These are phyloP conservation scores for Oligia fasciuncula DNA, from an alignment of 2,888 invertebrate genomes.

Conservation along the genomic window DNA sequence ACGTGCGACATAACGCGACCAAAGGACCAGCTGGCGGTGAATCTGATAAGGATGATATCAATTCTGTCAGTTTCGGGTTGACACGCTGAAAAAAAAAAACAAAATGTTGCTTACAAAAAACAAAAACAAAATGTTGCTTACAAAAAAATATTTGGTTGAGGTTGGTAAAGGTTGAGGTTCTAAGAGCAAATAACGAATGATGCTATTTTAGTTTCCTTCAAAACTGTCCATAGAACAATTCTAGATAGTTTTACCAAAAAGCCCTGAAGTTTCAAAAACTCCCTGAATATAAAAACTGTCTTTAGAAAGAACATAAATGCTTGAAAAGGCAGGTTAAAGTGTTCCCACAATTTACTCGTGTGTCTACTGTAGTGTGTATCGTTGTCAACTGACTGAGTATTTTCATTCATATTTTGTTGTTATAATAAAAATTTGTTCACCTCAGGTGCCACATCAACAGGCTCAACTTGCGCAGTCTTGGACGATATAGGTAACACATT, in stretches of 20 bases:
- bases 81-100: slow-evolving; percentile 72
- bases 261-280: too few species aligned
- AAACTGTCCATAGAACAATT: background rate
- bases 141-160: background rate
- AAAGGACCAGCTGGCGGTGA: slow-evolving; percentile 97
- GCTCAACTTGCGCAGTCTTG: slow-evolving; percentile 94
- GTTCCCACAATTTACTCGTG: background rate
- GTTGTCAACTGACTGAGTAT: background rate
- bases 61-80: slow-evolving; percentile 91
- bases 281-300: too few species aligned
- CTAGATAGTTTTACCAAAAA: background rate
- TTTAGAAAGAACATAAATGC: too few species aligned
- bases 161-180: background rate
- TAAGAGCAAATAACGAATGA: background rate
- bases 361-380: background rate
- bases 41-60: slow-evolving; percentile 96
- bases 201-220: background rate
- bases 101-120: background rate
- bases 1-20: slow-evolving; percentile 96
- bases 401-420: background rate
- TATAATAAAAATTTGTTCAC: slow-evolving; percentile 68
- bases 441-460: slow-evolving; percentile 89
- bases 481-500: slow-evolving; percentile 98
- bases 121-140: background rate
- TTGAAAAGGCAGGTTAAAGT: too few species aligned